Evolutionary conservation across 1,140 invertebrate species (phyloP), one percentile per base, ranked within the genome.

Genomic region (Xylocopa sonorina): DNA sequence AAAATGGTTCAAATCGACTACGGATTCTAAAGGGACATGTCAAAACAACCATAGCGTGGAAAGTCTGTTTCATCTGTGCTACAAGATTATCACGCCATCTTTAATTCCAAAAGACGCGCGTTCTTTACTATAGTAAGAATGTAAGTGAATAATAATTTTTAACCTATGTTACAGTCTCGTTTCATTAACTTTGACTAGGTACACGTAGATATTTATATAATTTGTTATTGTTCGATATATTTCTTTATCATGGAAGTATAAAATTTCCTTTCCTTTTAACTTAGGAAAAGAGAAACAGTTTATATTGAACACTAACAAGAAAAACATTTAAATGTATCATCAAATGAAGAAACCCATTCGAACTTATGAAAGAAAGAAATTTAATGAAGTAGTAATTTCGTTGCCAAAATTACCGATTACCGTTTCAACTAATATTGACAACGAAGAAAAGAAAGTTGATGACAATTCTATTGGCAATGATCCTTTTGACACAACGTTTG

Each of bases 401-500:
- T 3, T 32, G 10, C 9, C 67, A 24, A 78, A 51, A 38, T 18
- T 60, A 14, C n/a, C n/a, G n/a, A n/a, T n/a, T n/a, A 14, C 24
- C 38, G 18, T 41, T 12, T 1, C 24, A 21, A 10, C 9, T 34
- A 16, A 7, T 9, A 14, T 12, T 10, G n/a, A 29, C 3, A 7
- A 16, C 32, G 34, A 66, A 3, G 29, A 62, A 18, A 62, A 68
- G 14, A 29, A 55, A 46, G 9, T 3, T 12, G 24, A 0, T 10
- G 50, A 87, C 43, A 27, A 79, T 43, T 82, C 76, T 9, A 1
- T 80, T 5, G 43, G 63, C 55, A 38, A 78, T 58, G 88, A 90
- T 77, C 84, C 83, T 16, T 89, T 89, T 41, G 88, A 90, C 14
- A 87, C 89, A 5, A 90, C 89, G 32, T 90, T 90, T 66, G 89